Evolutionary conservation across 2,888 invertebrate species (phyloP), one percentile per base, ranked within the genome.

Genomic region (Drosophila koepferae): DNA sequence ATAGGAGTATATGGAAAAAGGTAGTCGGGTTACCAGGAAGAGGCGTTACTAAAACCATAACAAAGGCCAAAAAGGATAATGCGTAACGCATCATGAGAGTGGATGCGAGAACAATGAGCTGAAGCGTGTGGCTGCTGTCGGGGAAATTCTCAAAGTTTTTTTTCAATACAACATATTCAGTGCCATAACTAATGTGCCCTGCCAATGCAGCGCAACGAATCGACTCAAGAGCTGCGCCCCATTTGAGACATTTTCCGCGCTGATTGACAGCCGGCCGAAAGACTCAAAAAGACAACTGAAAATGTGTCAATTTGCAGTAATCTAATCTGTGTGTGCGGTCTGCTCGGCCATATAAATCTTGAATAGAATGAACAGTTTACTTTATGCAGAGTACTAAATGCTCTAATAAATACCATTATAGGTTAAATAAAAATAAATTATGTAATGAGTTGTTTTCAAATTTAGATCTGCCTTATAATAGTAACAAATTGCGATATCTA

Each of bases 291-390:
- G 64, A 75, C 71, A 80, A 76, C 70, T 61, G 68, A 75, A 85
- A 86, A 85, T 89, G 87, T 85, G 89, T 85, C 85, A 85, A 89
- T 85, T 89, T 89, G 77, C 89, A 89, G 85, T 84, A 89, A 85
- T 85, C 85, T 85, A 86, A 85, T 85, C 89, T 89, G 77, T 77
- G 77, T 77, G 80, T 84, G 84, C 77, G 85, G 89, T 86, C 85
- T 60, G 10, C 28, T 28, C 48, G 54, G 5, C n/a, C 77, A 63
- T 44, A 59, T 56, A 64, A 62, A 70, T 77, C 65, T 59, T 68
- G 70, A 73, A 72, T 69, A 63, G 40, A 20, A 14, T 18, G 51
- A 36, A 36, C 14, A 51, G 2, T 4, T 2, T 16, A 1, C 20
- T 23, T 23, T 38, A 28, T 5, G 18, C 28, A 38, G 38, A 38